phyloP scores from a whole-genome alignment of 2,888 invertebrate species.

The Didymodactylos carnosus region DNA sequence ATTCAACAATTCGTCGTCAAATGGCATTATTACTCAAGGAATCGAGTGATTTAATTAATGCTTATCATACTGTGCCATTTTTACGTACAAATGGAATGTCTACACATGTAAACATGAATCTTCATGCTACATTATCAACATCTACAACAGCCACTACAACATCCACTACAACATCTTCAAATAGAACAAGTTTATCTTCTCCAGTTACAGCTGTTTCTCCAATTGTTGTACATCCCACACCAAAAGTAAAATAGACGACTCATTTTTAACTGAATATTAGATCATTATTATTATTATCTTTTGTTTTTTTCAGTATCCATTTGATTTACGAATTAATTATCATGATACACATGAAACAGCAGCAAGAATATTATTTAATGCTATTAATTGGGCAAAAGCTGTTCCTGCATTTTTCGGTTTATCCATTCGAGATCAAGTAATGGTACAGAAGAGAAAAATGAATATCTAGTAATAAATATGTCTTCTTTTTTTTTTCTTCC shows the following conservation, averaged over 20 bases:
- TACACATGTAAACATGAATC: not conserved
- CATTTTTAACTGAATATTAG: not conserved
- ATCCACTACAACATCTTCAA: too few relatives aligned
- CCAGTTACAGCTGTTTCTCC: too few relatives aligned
- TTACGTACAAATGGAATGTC: too few relatives aligned
- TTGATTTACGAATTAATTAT: too few relatives aligned
- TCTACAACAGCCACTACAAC: too few relatives aligned
- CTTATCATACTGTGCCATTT: too few relatives aligned
- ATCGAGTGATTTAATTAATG: constrained; percentile 16
- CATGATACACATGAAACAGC: constrained; percentile 62
- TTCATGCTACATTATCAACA: too few relatives aligned
- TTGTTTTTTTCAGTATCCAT: not conserved
- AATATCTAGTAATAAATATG: not conserved
- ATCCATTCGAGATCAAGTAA: constrained; percentile 50
- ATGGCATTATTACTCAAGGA: constrained; percentile 61
- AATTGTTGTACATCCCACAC: not conserved
- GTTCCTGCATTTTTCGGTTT: constrained; percentile 55
- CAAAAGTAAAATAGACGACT: not conserved
- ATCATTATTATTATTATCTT: not conserved
- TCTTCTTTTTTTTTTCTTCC: constrained; percentile 1
- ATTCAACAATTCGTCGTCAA: constrained; percentile 66
- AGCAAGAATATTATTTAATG: constrained; percentile 70
- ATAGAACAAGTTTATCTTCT: too few relatives aligned
- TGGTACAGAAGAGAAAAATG: not conserved
- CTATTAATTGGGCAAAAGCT: constrained; percentile 67